phyloP scores from a whole-genome alignment of 1,140 invertebrate species.

The Wasmannia auropunctata region DNA sequence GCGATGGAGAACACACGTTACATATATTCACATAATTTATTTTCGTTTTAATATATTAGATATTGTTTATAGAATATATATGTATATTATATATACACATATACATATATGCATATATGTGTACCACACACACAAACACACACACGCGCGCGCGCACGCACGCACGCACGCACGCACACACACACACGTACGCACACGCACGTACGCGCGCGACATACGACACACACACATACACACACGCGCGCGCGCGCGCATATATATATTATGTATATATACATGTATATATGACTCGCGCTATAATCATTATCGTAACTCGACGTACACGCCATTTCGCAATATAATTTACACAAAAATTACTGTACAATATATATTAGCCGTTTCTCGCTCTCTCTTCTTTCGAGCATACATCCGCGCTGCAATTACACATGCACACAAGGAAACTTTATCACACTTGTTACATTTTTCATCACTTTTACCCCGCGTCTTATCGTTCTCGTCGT shows the following conservation, averaged over 20 bases:
- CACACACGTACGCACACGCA: no score
- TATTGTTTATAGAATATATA: constrained; percentile 72
- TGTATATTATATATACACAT: constrained; percentile 51
- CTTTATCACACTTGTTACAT: constrained; percentile 57
- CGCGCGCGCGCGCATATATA: no score
- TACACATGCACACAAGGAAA: constrained; percentile 19
- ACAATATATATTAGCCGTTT: constrained; percentile 46
- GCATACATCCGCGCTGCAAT: constrained; percentile 33
- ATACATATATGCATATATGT: not conserved
- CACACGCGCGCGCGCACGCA: no score
- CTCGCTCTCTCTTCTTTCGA: constrained; percentile 3
- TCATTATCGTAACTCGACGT: constrained; percentile 58
- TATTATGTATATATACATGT: no score
- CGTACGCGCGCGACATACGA: no score
- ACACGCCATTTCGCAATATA: constrained; percentile 63
- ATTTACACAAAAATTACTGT: constrained; percentile 72
- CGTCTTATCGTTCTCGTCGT: not conserved
- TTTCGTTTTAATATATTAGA: constrained; percentile 77
- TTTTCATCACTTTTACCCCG: constrained; percentile 16
- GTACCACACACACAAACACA: no score
- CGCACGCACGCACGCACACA: no score
- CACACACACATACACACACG: no score
- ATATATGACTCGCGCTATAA: constrained; percentile 60
- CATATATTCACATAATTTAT: constrained; percentile 72
- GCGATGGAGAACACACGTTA: not conserved